Percentiles rank a stretch among this genome's conserved stretches.
Evolutionary conservation across 2,888 invertebrate genomes (phyloP).

Genomic region (Keiferia lycopersicella): DNA sequence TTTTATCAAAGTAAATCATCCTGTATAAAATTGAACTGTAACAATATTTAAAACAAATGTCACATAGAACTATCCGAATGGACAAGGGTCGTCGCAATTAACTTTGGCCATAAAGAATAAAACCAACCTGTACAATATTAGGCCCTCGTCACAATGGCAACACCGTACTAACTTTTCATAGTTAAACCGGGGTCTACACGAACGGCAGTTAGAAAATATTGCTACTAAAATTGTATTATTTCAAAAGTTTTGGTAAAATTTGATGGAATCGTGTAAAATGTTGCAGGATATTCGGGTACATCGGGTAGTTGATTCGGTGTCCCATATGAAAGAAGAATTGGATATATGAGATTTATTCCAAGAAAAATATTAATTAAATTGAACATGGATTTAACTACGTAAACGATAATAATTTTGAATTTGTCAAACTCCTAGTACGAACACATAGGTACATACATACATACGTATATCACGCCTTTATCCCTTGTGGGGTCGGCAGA

Average conservation of each 20-base stretch:
- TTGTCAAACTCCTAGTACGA: no score
- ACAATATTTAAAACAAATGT: constrained; percentile 71
- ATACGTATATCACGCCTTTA: no score
- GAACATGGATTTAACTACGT: no score
- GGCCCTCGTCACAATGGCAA: constrained; percentile 33
- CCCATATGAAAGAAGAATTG: no score
- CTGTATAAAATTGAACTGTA: constrained; percentile 44
- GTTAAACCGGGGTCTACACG: constrained; percentile 18
- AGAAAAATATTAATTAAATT: no score
- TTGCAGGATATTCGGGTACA: neutral
- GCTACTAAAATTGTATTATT: neutral
- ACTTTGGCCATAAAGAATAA: constrained; percentile 74
- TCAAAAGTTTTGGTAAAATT: constrained; percentile 6
- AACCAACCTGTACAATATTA: constrained; percentile 39
- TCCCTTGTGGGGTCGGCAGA: no score
- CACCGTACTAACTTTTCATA: constrained; percentile 44
- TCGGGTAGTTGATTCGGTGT: neutral
- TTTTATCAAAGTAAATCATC: constrained; percentile 45
- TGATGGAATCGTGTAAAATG: neutral
- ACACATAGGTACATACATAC: no score
- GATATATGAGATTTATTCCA: no score
- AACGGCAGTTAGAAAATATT: constrained; percentile 18
- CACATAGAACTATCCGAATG: constrained; percentile 67
- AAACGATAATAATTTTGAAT: no score
- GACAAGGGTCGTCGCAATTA: constrained; percentile 78